A percentile compares a stretch with the other conserved stretches of the same genome.
phyloP scores from a whole-genome alignment of 2,797 vertebrate species.

The Coluber constrictor region DNA sequence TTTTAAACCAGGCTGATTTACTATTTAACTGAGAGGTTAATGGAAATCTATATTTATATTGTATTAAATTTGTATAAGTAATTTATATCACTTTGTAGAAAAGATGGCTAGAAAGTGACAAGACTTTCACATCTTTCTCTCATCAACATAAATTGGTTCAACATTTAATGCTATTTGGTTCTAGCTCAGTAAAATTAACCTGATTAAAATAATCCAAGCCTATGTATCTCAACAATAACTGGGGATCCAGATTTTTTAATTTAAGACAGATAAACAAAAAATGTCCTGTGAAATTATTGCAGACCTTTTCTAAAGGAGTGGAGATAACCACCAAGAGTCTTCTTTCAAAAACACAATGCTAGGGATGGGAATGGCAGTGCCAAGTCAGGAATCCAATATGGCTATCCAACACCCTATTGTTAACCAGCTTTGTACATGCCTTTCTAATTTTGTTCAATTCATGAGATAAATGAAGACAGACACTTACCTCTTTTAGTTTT shows the following conservation, averaged over 20 bases:
- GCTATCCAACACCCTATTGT: neutral
- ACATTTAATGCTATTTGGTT: neutral
- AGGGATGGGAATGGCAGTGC: neutral
- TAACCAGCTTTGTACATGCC: neutral
- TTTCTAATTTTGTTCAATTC: neutral
- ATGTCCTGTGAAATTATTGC: neutral
- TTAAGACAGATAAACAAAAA: neutral
- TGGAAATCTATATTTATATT: neutral
- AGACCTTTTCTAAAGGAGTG: neutral
- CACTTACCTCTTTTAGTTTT: constrained; percentile 68
- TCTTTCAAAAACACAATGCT: neutral
- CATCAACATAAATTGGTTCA: neutral
- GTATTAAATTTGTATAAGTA: neutral
- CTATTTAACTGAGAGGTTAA: neutral
- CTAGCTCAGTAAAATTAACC: neutral
- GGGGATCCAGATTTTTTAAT: neutral
- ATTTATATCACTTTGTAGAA: neutral
- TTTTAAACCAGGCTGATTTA: neutral
- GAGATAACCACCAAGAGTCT: neutral
- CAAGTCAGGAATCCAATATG: neutral
- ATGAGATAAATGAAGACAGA: neutral
- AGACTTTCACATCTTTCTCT: neutral
- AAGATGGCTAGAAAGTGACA: neutral
- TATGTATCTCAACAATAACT: neutral
- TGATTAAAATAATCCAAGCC: neutral